Percentiles rank a stretch among this genome's conserved stretches.
Evolutionary conservation across 64 coral and sea anemone genomes (phyloP).

Genomic region (Pocillopora damicornis): DNA sequence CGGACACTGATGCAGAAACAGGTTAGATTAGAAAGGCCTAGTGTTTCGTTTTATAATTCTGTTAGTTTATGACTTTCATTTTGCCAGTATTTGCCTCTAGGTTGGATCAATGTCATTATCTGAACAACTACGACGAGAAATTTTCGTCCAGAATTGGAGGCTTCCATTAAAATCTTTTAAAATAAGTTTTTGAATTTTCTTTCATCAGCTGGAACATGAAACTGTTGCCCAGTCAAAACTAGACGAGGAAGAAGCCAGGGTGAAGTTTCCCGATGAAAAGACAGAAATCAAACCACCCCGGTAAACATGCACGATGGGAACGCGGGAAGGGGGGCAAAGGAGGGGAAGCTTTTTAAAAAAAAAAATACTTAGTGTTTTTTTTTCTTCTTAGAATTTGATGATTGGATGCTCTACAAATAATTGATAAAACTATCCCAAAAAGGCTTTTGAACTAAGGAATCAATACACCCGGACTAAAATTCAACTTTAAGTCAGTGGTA

Average conservation of each 20-base stretch:
- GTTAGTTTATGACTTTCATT: background rate
- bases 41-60: background rate
- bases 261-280: slow-evolving; percentile 57
- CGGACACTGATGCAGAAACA: slow-evolving; percentile 86
- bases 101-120: no score
- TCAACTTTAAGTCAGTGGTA: no score
- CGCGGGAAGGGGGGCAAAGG: background rate
- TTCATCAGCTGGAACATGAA: slow-evolving; percentile 72
- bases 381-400: no score
- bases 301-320: slow-evolving; percentile 12
- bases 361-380: no score
- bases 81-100: no score
- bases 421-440: no score
- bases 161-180: background rate
- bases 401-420: no score
- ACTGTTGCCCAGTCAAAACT: slow-evolving; percentile 56
- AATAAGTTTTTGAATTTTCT: background rate
- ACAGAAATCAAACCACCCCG: slow-evolving; percentile 71
- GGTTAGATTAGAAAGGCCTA: background rate
- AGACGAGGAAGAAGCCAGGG: slow-evolving; percentile 40
- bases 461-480: no score
- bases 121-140: no score
- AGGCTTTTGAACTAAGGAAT: no score
- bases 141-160: background rate
- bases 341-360: background rate